Conservation (phyloP, 1,140 invertebrate species). For the Drosophila lacertosa region DNA sequence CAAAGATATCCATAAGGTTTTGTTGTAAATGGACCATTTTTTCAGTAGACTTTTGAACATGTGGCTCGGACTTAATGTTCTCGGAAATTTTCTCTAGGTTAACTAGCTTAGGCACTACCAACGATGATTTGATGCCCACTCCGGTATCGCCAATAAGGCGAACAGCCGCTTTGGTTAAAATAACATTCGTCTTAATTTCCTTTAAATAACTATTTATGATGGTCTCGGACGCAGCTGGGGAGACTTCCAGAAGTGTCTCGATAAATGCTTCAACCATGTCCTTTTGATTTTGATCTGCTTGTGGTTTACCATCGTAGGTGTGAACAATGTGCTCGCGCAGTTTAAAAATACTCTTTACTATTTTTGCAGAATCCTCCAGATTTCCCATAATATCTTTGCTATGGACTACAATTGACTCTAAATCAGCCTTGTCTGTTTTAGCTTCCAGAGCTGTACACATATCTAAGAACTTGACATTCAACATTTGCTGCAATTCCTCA, state of each 20-base stretch:
- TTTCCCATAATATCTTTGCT: constrained; percentile 49
- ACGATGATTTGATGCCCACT: constrained; percentile 54
- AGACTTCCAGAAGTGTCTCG: constrained; percentile 47
- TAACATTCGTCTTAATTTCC: constrained; percentile 58
- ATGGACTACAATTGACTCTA: constrained; percentile 20
- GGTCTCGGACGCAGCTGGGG: constrained; percentile 42
- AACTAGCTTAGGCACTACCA: constrained; percentile 55
- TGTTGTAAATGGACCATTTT: constrained; percentile 71
- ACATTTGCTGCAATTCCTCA: neutral
- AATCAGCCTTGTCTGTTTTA: constrained; percentile 7
- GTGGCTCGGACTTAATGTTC: constrained; percentile 30
- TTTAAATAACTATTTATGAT: constrained; percentile 45
- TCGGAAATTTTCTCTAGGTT: constrained; percentile 59
- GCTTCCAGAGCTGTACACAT: constrained; percentile 2
- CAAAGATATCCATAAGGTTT: constrained; percentile 70
- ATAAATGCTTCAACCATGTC: constrained; percentile 57
- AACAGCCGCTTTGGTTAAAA: constrained; percentile 49
- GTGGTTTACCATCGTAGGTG: constrained; percentile 62
- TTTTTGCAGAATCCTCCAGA: constrained; percentile 31
- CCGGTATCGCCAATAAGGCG: constrained; percentile 50
- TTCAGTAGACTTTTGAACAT: constrained; percentile 61
- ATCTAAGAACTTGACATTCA: constrained; percentile 10
- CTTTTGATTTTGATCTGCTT: constrained; percentile 22
- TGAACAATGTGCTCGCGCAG: constrained; percentile 77
- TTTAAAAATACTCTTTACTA: constrained; percentile 63